Base-by-base conservation (phyloP, 2,113 vertebrate species). In the Motacilla tschutschensis region DNA sequence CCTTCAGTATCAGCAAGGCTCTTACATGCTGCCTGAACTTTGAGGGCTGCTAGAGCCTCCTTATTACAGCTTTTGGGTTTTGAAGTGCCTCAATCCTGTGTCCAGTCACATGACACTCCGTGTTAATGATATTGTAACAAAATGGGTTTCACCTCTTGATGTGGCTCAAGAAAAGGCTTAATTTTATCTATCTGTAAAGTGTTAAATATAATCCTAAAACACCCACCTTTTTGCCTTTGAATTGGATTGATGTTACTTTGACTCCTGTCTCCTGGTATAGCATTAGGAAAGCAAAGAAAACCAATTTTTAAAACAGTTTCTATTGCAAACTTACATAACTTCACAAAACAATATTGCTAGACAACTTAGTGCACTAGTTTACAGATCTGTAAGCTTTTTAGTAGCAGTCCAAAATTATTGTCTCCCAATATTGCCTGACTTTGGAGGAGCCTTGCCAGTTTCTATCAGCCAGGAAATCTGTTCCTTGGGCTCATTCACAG, bases 381-480 rank as follows among this genome's bases (percentile, higher is more conserved):
- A 85, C 65, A 77, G 60, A 60, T 43, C 76, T 43, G 12, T 50
- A 88, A 70, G 36, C 44, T 91, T 88, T 80, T 74, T 41, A 87
- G 58, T 26, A 74, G 60, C 46, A 88, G 54, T 67, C 20, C 65
- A 80, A 67, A 93, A 64, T 73, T 24, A 86, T 71, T 91, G 92
- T 87, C 62, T 93, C 53, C 35, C 75, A 77, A 69, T 83, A 74
- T 66, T 38, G 10, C 79, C 54, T 53, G 69, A 67, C n/a, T 85
- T 89, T 57, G 18, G 58, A 71, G 60, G 35, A 95, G 50, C 5
- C 25, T 82, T 82, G 65, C 84, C 87, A 83, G 50, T 79, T 93
- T 84, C 58, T 15, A 84, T 76, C 79, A 91, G 81, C 53, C 84
- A 88, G 38, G 75, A 93, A 95, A 88, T 84, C 86, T 91, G 90